Evolutionary conservation across 2,797 vertebrate genomes (phyloP), one percentile per base, ranked within the genome.

Genomic region (Karalla daura): DNA sequence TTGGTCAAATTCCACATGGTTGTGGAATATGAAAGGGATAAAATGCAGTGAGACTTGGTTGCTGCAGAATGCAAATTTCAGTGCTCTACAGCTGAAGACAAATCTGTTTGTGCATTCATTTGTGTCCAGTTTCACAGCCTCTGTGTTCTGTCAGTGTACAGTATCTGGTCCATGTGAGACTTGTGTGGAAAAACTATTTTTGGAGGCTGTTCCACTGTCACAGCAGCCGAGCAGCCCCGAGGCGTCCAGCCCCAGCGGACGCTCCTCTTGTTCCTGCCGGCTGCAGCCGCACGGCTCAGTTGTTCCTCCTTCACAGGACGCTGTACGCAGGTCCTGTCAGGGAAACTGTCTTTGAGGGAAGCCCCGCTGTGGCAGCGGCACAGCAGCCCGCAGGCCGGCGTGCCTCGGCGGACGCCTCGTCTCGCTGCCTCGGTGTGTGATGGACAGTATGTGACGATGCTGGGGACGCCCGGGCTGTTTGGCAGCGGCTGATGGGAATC

Each of bases 401-500:
- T 11, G 55, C 59, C 68, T 72, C 81, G 32, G 40, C 27, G 62
- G 63, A 76, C 23, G 25, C 61, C 30, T 23, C 53, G 32, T 51
- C 46, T 27, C n/a, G 15, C 37, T 49, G 28, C 7, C 55, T 74
- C 13, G 3, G 39, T 45, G 62, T 73, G 56, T 62, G 64, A 67
- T 11, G 14, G 76, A 70, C 76, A 56, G 61, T 75, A 71, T 69
- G 82, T 10, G 35, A 7, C 18, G 74, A 72, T 39, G 60, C 76
- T 20, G 7, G 74, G 37, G 54, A 37, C 40, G 40, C 30, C 32
- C 3, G 1, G 50, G 32, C 7, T 40, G n/a, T 80, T 44, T 74
- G 68, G 56, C 70, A 72, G 73, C 74, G 51, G 56, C 59, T 68
- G 76, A 73, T 74, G 71, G 76, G 51, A 46, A 70, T 62, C 61